phyloP scores from a whole-genome alignment of 2,888 invertebrate species.

The Gryllus longicercus region DNA sequence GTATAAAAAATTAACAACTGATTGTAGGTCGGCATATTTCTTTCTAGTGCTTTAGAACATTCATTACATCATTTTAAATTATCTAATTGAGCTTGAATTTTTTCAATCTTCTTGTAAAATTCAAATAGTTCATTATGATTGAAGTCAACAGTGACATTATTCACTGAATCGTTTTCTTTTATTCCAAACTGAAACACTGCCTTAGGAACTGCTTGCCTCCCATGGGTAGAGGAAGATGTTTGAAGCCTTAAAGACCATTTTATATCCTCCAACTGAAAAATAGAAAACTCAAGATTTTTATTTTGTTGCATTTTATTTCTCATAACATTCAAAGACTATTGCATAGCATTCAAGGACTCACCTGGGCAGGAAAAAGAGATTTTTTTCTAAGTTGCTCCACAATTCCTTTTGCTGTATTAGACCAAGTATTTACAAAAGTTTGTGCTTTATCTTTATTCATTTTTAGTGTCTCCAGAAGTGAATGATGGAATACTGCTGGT shows the following conservation, averaged over 20 bases:
- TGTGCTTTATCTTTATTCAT: conserved; percentile 54
- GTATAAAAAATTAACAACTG: no score
- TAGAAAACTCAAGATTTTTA: not conserved
- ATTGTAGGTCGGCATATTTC: no score
- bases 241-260: conserved; percentile 57
- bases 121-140: conserved; percentile 52
- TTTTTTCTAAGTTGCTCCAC: conserved; percentile 50
- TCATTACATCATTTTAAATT: not conserved
- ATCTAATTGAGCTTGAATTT: conserved; percentile 49
- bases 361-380: conserved; percentile 35
- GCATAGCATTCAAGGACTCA: conserved; percentile 18
- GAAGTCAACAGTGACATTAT: conserved; percentile 52
- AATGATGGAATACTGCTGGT: conserved; percentile 53
- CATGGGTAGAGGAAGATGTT: conserved; percentile 50
- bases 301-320: no score
- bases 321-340: no score
- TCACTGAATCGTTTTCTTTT: conserved; percentile 40
- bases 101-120: conserved; percentile 54
- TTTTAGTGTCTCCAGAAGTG: conserved; percentile 50
- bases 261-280: conserved; percentile 51
- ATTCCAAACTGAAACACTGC: conserved; percentile 52
- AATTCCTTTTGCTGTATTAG: conserved; percentile 52
- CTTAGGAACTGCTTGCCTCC: conserved; percentile 50
- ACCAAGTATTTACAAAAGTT: conserved; percentile 55
- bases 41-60: not conserved